Base-by-base conservation (phyloP, 2,797 vertebrate genomes). In the Thaleichthys pacificus region DNA sequence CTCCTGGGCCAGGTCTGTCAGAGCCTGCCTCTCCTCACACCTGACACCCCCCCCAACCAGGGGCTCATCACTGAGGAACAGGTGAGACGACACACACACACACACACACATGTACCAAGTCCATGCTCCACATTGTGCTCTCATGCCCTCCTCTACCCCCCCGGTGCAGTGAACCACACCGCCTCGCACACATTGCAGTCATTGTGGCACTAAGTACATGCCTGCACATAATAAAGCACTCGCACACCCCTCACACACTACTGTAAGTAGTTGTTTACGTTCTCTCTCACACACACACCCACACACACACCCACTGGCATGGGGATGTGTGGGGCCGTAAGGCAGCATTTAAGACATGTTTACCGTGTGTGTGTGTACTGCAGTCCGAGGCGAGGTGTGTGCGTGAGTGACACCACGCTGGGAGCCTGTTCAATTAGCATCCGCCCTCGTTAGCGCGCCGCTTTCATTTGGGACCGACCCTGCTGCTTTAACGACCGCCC, bases 1-100 rank as follows among this genome's bases (percentile, higher is more conserved):
- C 93, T 98, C 73, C 84, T 99, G 5, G 97, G 97, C 61, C 92
- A 95, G 3, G 84, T 98, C 77, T 99, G 97, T 88, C 96, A 96
- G 84, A 94, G 93, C 76, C 85, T 98, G 19, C 95, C 95, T 47
- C 80, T 93, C 24, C 85, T 82, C 30, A 62, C 80, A 26, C 0
- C 64, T 66, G 82, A 87, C 83, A 81, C 69, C 1, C 81, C 75
- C 17, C 35, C 84, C 49, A 86, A 88, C 54, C 56, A 76, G 30
- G 93, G 86, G 1, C 85, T 98, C 61, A 88, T 98, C 86, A 95
- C 93, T 2, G 91, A 94, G 86, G 90, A 94, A 11, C 97, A 98
- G 96, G 97, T 98, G 91, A 90, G 87, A 76, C 15, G 19, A 22
- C 68, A 26, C 56, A 7, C 54, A 42, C n/a, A 21, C 6, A 42